Base-by-base conservation (phyloP, 1,140 invertebrate genomes). In the Drosophila albomicans region DNA sequence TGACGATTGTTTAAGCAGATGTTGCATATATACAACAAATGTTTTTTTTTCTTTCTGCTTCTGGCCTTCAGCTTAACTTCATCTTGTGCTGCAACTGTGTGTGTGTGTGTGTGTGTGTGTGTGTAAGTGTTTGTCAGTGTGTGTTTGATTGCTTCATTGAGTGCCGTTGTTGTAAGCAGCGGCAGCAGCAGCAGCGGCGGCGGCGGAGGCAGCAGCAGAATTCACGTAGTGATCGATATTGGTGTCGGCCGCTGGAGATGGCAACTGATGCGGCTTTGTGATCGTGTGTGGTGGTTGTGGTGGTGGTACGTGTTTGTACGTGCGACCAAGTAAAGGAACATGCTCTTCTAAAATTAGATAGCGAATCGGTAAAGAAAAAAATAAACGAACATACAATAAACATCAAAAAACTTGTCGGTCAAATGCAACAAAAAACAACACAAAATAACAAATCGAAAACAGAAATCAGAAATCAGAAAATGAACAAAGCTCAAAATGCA, bases 341-440 rank as follows among this genome's bases (percentile, higher is more conserved):
- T 94, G 94, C 93, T 94, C 94, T 92, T 94, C 94, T 94, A 94
- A 91, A 92, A 91, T 91, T 89, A 93, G 92, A 93, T 64, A 71
- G 78, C 77, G 78, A 82, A 74, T 72, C 32, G 62, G 61, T 64
- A 75, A 70, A 79, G 20, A 25, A 25, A 25, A 25, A 25, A 25
- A 25, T 25, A 73, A 84, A 87, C 79, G 79, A 81, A 87, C 61
- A 73, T 74, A 25, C 20, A 25, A 76, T 38, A 38, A 56, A 76
- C 68, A 75, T 67, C 61, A 43, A 43, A 13, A 84, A 80, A 63
- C 58, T 45, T 48, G 63, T 74, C n/a, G 62, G 62, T 57, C 59
- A 69, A 54, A 56, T 38, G 69, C 71, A 57, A 62, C 8, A 66
- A 68, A 48, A 63, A 25, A 8, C 54, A 66, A 38, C 35, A 38